Evolutionary conservation across 2,888 invertebrate species (phyloP), one percentile per base, ranked within the genome.

Genomic region (Chorisops tibialis): DNA sequence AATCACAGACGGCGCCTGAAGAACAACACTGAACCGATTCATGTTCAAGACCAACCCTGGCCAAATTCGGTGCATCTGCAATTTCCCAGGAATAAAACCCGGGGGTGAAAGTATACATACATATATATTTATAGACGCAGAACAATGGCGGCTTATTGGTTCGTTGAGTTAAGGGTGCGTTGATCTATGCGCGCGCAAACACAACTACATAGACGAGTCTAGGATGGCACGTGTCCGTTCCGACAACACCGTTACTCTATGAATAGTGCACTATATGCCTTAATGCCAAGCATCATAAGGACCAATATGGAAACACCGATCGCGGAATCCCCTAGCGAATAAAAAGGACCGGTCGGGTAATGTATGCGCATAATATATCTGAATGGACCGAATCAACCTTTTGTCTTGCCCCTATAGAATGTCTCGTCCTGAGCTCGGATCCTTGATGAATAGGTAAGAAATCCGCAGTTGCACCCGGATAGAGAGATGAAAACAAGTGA

Each of bases 91-190:
- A 45, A 18, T 9, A 30, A 43, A 45, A 43, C 12, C 54, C 16
- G 56, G 56, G 56, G 56, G 56, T 56, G 56, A 56, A 54, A n/a
- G n/a, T n/a, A n/a, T n/a, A n/a, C n/a, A n/a, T n/a, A n/a, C n/a
- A n/a, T n/a, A n/a, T n/a, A n/a, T n/a, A n/a, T n/a, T n/a, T 41
- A 54, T 7, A 56, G 14, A 18, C 12, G n/a, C 16, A 43, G 30
- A 45, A 56, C 56, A 56, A 56, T 56, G 56, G 43, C 35, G 45
- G 56, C 56, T 45, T 56, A 56, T 56, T 56, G 56, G 45, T 43
- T 56, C 30, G 56, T 56, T 45, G 11, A 45, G 56, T 56, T 45
- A 16, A 45, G 56, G 56, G 56, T 56, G 45, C 56, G 45, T 56
- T 43, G 56, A 45, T 56, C 35, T 56, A 45, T 56, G 45, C 30